Evolutionary conservation across 2,888 invertebrate genomes (phyloP).

Genomic region (Vandiemenella viatica): DNA sequence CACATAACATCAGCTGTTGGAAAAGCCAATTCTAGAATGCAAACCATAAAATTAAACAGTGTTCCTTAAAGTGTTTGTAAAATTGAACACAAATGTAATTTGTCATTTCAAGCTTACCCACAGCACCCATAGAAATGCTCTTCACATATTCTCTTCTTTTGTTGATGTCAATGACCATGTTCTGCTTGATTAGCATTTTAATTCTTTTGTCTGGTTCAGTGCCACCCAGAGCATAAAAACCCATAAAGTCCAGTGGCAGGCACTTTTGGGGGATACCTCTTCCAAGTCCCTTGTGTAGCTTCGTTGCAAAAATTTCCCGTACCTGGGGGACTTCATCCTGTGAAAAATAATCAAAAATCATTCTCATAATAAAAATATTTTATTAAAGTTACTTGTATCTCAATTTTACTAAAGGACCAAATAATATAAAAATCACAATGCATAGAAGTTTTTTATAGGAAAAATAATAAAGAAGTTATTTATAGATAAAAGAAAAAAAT

Average conservation of each 20-base stretch:
- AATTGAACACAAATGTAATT: too few relatives aligned
- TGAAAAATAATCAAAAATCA: conserved; percentile 7
- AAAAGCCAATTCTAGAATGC: too few relatives aligned
- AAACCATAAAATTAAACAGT: too few relatives aligned
- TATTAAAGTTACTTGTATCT: too few relatives aligned
- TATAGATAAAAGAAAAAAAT: too few relatives aligned
- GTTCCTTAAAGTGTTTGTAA: too few relatives aligned
- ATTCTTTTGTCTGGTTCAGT: conserved; percentile 72
- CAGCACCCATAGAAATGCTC: conserved; percentile 55
- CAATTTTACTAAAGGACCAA: too few relatives aligned
- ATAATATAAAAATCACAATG: conserved; percentile 6
- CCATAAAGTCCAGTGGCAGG: conserved; percentile 92
- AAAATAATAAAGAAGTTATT: too few relatives aligned
- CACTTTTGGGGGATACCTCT: conserved; percentile 78
- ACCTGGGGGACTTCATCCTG: conserved; percentile 58
- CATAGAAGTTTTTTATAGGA: neutral
- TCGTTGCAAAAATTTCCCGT: conserved; percentile 72
- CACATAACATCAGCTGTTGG: too few relatives aligned
- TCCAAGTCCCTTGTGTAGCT: conserved; percentile 78
- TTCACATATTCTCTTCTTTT: conserved; percentile 84
- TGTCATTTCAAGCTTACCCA: too few relatives aligned
- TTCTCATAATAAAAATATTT: neutral
- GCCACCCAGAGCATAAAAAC: conserved; percentile 81
- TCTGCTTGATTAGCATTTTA: conserved; percentile 51
- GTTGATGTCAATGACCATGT: conserved; percentile 74